A percentile compares a stretch with the other conserved stretches of the same genome.
phyloP scores from a whole-genome alignment of 2,113 vertebrate species.

The Clarias gariepinus region DNA sequence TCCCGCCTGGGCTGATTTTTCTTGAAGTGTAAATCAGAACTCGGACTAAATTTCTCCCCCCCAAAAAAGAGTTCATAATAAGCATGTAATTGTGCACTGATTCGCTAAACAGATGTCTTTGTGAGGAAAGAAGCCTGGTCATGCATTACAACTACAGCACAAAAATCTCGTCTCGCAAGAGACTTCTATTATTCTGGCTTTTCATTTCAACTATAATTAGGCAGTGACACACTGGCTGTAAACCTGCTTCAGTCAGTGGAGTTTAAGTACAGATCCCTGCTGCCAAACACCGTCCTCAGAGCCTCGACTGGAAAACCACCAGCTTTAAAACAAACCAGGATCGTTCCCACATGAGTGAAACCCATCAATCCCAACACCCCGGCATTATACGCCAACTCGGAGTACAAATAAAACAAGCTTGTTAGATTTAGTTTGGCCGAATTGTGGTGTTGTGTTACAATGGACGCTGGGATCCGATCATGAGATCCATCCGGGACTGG shows the following conservation, averaged over 20 bases:
- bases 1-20: background rate
- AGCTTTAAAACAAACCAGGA: constrained; percentile 29
- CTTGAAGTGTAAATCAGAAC: background rate
- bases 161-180: constrained; percentile 18
- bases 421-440: background rate
- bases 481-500: background rate
- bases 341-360: constrained; percentile 24
- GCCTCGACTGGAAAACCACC: constrained; percentile 38
- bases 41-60: background rate
- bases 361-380: background rate
- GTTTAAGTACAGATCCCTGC: constrained; percentile 20
- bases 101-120: background rate
- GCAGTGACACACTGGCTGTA: constrained; percentile 12
- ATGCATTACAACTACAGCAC: constrained; percentile 29
- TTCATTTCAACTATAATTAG: constrained; percentile 28
- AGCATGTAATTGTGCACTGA: background rate
- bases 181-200: constrained; percentile 1
- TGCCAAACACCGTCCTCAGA: constrained; percentile 16
- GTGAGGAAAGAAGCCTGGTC: background rate
- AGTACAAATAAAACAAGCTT: background rate
- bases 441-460: constrained; percentile 13
- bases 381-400: background rate
- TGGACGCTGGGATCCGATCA: constrained; percentile 13
- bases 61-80: background rate
- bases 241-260: constrained; percentile 13